phyloP scores from a whole-genome alignment of 2,888 invertebrate genomes.

The Biston betularia region DNA sequence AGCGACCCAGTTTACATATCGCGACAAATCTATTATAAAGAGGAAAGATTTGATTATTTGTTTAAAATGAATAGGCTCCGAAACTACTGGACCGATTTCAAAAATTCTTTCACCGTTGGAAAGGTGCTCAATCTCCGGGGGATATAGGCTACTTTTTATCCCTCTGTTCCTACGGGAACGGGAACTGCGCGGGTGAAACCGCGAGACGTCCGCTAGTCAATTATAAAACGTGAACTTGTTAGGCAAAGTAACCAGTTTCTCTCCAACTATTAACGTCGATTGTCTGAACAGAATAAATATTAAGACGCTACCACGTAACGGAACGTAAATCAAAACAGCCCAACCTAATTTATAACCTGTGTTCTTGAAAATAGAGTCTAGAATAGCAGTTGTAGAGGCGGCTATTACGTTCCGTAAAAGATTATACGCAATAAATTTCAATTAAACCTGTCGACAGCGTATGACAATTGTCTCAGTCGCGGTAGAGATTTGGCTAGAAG shows the following conservation, averaged over 20 bases:
- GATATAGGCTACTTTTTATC: no score
- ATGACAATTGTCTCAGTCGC: conserved; percentile 69
- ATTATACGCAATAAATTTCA: conserved; percentile 83
- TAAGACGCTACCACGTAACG: conserved; percentile 56
- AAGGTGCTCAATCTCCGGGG: no score
- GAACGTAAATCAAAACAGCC: conserved; percentile 43
- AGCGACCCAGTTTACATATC: no score
- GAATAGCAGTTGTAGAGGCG: conserved; percentile 43
- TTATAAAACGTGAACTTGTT: background rate
- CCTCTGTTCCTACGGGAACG: no score
- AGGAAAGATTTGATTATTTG: no score
- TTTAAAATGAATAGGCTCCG: no score
- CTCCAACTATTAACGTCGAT: conserved; percentile 32
- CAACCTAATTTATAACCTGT: conserved; percentile 51
- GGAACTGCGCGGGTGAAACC: no score
- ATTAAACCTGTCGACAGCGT: conserved; percentile 78
- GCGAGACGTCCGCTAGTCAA: no score
- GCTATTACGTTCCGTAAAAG: conserved; percentile 64
- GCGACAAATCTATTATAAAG: no score
- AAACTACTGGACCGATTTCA: no score
- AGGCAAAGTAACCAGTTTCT: conserved; percentile 16
- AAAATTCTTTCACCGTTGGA: no score
- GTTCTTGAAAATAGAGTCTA: conserved; percentile 47
- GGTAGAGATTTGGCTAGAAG: conserved; percentile 70
- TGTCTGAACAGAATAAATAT: conserved; percentile 65